Evolutionary conservation across 1,140 invertebrate species (phyloP).

Genomic region (Asobara japonica): DNA sequence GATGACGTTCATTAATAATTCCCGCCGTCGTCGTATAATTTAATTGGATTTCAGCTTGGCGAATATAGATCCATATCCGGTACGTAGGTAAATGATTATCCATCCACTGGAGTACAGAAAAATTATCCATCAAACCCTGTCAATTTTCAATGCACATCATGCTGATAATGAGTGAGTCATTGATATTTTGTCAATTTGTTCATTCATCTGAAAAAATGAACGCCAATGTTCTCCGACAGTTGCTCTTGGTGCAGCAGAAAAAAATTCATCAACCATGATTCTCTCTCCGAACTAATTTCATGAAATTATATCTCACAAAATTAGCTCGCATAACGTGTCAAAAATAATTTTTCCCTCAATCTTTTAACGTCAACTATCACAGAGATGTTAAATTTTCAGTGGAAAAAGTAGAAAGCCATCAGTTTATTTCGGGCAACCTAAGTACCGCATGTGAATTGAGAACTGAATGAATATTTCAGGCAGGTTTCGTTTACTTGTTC

Average conservation of each 20-base stretch:
- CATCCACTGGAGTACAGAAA: background rate
- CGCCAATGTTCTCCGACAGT: background rate
- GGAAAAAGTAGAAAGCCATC: background rate
- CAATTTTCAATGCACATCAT: background rate
- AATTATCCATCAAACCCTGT: background rate
- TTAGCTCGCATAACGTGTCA: background rate
- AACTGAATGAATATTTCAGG: background rate
- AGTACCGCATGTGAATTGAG: background rate
- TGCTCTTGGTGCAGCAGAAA: background rate
- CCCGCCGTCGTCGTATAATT: background rate
- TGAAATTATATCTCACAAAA: background rate
- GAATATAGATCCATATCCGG: background rate
- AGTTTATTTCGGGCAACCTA: background rate
- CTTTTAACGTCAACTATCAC: background rate
- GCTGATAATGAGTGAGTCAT: background rate
- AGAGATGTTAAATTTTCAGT: background rate
- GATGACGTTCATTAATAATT: background rate
- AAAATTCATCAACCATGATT: conserved; percentile 1
- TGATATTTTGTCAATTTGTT: background rate
- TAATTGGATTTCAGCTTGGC: background rate
- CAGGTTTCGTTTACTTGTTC: conserved; percentile 7
- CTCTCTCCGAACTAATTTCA: background rate
- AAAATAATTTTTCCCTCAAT: conserved; percentile 7
- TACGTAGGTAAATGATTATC: background rate
- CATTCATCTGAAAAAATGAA: background rate